Evolutionary conservation across 1,140 invertebrate genomes (phyloP).

Genomic region (Drosophila fuyamai): DNA sequence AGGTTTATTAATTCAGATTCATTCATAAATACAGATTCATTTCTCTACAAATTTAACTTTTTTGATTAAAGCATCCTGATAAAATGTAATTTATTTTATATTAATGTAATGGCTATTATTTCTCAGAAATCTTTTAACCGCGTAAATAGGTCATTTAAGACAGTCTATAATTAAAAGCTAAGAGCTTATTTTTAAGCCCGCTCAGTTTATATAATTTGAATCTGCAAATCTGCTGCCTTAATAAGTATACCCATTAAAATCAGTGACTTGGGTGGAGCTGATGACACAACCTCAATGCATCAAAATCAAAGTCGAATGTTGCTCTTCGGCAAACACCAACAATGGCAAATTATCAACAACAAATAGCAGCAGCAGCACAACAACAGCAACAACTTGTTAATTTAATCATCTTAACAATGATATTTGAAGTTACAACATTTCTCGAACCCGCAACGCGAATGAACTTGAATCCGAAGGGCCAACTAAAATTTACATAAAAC

Average conservation of each 20-base stretch:
- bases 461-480: conserved; percentile 31
- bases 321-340: conserved; percentile 21
- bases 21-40: too few relatives aligned
- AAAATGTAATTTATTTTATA: too few relatives aligned
- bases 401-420: conserved; percentile 61
- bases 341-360: conserved; percentile 21
- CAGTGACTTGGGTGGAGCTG: conserved; percentile 22
- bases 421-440: conserved; percentile 65
- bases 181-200: too few relatives aligned
- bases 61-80: too few relatives aligned
- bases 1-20: too few relatives aligned
- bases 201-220: too few relatives aligned
- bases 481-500: conserved; percentile 60
- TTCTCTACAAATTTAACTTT: too few relatives aligned
- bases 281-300: conserved; percentile 49
- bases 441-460: conserved; percentile 22
- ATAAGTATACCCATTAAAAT: conserved; percentile 12
- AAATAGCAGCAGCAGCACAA: conserved; percentile 7
- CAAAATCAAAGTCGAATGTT: conserved; percentile 47
- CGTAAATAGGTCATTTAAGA: too few relatives aligned
- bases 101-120: too few relatives aligned
- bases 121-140: too few relatives aligned
- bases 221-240: neutral
- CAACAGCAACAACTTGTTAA: conserved; percentile 50
- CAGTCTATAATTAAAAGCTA: too few relatives aligned